Base-by-base conservation (phyloP, 2,797 vertebrate genomes). In the Microtus californicus region DNA sequence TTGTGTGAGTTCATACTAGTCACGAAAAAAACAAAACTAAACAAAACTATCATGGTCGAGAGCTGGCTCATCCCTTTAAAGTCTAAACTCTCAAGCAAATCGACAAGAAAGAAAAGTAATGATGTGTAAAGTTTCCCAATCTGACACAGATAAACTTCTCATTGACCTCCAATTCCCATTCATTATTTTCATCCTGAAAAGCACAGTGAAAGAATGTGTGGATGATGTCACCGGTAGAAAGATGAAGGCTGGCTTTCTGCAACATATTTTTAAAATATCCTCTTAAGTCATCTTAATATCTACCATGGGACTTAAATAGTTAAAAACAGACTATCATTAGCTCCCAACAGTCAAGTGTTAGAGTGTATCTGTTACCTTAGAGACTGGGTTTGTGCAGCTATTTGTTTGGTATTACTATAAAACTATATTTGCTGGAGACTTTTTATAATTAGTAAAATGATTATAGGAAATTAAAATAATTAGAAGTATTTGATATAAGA, bases 361-460 rank as follows among this genome's bases (percentile, higher is more conserved):
- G 1, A 21, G 3, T 45, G 56, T 59, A 56, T 29, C 27, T 73
- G 19, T 87, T 77, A 40, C 9, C 85, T 34, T 14, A 67, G 29
- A 89, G 13, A 82, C 9, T 43, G 4, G 2, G 27, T 5, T 59
- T 63, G 45, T 19, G 61, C 37, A 63, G 3, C 45, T 23, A 10
- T 67, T 78, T 67, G 59, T 89, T 81, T 77, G 23, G 31, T 37
- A 87, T 95, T 81, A 48, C 6, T 79, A 69, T 67, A 65, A 96
- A 76, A 63, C 43, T 74, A 23, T 65, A 78, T 65, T 74, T 93
- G n/a, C 13, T 90, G 61, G n/a, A 29, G 29, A 90, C 11, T 95
- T 82, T 90, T 45, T 34, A 87, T 77, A 93, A 90, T 93, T 78
- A 65, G 5, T 95, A 61, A 92, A 63, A 45, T 13, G 74, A 81